Evolutionary conservation across 2,888 invertebrate genomes (phyloP), one percentile per base, ranked within the genome.

Genomic region (Netelia fuscicornis): DNA sequence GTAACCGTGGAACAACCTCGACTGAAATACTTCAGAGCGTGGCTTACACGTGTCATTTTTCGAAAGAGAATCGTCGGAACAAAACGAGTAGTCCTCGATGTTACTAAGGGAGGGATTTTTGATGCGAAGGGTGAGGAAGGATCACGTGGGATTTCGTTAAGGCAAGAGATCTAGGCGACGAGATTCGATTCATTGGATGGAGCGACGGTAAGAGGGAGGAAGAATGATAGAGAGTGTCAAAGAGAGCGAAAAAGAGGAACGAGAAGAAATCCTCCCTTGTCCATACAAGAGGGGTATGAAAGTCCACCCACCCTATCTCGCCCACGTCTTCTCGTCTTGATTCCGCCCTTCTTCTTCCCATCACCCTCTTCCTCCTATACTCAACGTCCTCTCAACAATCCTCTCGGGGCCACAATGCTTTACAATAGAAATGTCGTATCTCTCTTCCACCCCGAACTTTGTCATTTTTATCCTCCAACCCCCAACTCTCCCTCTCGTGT

Each of bases 331-430:
- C 13, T 54, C 13, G 54, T 13, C 17, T n/a, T 37, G 37, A 54
- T 17, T 54, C 17, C 17, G n/a, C 13, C 17, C 54, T 54, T 54
- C 17, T 6, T 54, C 54, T 2, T 54, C 17, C 5, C n/a, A 13
- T 54, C 54, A 17, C 54, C 13, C 52, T 52, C 74, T 48, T 44
- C 62, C 62, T 74, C 58, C 62, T 62, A 11, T 11, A 62, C 25
- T 17, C 30, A 62, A 48, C 62, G 23, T 62, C 54, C 54, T 54
- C 6, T 54, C 54, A 2, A 54, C 13, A 54, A 54, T 54, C 54
- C 54, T n/a, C 54, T 13, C 17, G 58, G 62, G 48, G 48, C 62
- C 74, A 62, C 62, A 30, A 72, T 60, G 72, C 23, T 74, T 48
- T 42, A 30, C 62, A 42, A 74, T 62, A 62, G 48, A 62, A 44